phyloP scores from a whole-genome alignment of 2,888 invertebrate genomes.

The Diadegma fenestrale region DNA sequence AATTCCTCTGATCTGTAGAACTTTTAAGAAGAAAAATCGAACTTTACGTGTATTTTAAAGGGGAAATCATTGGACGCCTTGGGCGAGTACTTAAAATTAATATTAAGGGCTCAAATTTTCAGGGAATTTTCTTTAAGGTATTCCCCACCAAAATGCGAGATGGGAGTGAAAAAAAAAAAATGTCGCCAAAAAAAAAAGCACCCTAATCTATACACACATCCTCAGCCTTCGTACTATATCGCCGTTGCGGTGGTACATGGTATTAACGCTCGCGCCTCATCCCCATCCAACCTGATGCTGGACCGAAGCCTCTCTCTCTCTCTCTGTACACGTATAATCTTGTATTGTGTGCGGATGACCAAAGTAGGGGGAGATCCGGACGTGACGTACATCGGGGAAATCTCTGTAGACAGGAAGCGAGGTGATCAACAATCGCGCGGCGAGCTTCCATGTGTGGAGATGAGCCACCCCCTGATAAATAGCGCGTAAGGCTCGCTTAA shows the following conservation, averaged over 20 bases:
- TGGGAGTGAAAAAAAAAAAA: too few relatives aligned
- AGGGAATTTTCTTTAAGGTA: too few relatives aligned
- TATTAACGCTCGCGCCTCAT: constrained; percentile 26
- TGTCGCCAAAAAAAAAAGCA: too few relatives aligned
- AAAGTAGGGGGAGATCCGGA: constrained; percentile 12
- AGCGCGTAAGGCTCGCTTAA: neutral
- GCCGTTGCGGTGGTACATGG: constrained; percentile 34
- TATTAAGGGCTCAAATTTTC: too few relatives aligned
- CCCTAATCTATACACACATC: constrained; percentile 26
- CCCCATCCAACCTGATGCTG: constrained; percentile 6
- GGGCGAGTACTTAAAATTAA: too few relatives aligned
- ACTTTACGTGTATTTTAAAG: too few relatives aligned
- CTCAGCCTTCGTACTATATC: neutral
- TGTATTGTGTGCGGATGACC: neutral
- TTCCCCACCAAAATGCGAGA: too few relatives aligned
- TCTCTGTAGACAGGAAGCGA: constrained; percentile 31
- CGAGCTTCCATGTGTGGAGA: neutral
- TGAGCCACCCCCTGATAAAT: constrained; percentile 12
- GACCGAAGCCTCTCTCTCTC: neutral
- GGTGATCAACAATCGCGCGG: constrained; percentile 36
- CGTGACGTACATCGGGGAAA: constrained; percentile 38
- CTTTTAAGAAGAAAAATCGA: too few relatives aligned
- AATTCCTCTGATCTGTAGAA: too few relatives aligned
- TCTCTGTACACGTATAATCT: neutral
- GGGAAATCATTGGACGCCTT: too few relatives aligned